phyloP scores from a whole-genome alignment of 1,140 invertebrate species.

The Megalopta genalis region DNA sequence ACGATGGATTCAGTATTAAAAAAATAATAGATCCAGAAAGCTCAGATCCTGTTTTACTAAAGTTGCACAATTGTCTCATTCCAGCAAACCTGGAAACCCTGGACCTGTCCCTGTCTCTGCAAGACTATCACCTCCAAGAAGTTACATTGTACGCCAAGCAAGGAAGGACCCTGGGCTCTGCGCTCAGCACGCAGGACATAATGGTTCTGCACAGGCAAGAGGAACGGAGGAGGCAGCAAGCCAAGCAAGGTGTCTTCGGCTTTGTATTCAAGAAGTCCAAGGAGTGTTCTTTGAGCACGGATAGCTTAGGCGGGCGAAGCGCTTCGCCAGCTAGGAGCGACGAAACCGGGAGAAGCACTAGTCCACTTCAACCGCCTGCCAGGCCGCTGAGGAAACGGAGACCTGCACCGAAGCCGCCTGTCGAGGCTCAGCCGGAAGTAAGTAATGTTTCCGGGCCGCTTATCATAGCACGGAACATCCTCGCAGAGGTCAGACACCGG shows the following conservation, averaged over 20 bases:
- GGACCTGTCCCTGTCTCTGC: constrained; percentile 81
- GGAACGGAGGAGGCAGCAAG: constrained; percentile 80
- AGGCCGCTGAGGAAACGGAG: constrained; percentile 81
- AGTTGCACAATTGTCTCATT: constrained; percentile 45
- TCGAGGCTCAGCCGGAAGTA: constrained; percentile 17
- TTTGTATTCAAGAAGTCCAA: constrained; percentile 81
- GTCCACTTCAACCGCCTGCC: constrained; percentile 74
- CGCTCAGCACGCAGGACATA: constrained; percentile 84
- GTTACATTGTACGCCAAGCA: constrained; percentile 83
- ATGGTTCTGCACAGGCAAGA: constrained; percentile 83
- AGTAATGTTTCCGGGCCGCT: background rate
- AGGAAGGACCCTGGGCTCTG: constrained; percentile 77
- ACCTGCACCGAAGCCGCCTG: constrained; percentile 83
- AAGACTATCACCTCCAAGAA: constrained; percentile 85
- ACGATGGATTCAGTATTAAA: no score
- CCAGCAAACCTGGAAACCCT: constrained; percentile 84
- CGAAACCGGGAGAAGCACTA: constrained; percentile 75
- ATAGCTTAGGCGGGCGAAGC: constrained; percentile 78
- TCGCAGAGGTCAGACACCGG: no score
- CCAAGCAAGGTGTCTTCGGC: constrained; percentile 80
- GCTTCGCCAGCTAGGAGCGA: constrained; percentile 80
- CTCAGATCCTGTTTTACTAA: no score
- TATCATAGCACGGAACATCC: no score
- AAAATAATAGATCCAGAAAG: no score
- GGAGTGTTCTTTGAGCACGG: constrained; percentile 79